Evolutionary conservation across 1,140 invertebrate species (phyloP).

Genomic region (Coelopa frigida): DNA sequence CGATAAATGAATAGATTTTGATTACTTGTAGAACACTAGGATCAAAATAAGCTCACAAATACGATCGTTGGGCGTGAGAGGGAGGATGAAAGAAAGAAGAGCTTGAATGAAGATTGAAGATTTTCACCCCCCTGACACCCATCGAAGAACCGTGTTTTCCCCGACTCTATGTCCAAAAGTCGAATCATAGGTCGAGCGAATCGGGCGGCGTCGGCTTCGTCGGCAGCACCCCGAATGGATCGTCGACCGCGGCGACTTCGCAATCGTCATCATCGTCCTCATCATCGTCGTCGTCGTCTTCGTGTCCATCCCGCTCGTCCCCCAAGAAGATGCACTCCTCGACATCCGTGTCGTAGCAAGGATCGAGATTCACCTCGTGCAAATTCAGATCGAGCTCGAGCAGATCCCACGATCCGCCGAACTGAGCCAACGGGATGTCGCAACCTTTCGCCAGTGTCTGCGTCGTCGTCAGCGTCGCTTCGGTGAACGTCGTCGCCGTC

Average conservation of each 20-base stretch:
- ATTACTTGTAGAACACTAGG: not conserved
- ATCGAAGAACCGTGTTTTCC: too few species aligned
- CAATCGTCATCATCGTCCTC: conserved; percentile 27
- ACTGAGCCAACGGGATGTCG: conserved; percentile 33
- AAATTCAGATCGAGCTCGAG: conserved; percentile 41
- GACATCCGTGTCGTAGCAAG: conserved; percentile 47
- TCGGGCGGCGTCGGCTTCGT: conserved; percentile 42
- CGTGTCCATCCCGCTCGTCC: conserved; percentile 30
- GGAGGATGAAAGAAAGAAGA: too few species aligned
- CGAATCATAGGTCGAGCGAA: conserved; percentile 45
- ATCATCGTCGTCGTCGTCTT: conserved; percentile 40
- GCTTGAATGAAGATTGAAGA: too few species aligned
- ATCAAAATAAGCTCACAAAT: too few species aligned
- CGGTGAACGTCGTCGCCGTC: not conserved
- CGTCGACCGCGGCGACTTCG: conserved; percentile 26
- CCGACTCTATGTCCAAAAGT: conserved; percentile 32
- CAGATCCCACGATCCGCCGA: conserved; percentile 42
- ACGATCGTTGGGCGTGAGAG: too few species aligned
- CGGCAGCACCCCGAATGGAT: conserved; percentile 42
- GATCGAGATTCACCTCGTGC: conserved; percentile 42
- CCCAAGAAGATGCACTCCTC: conserved; percentile 53
- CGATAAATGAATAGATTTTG: not conserved
- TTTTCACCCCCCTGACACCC: too few species aligned
- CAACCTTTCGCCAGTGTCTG: not conserved
- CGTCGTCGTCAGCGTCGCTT: not conserved